Percentiles rank a stretch among this genome's conserved stretches.
Evolutionary conservation across 1,140 invertebrate genomes (phyloP).

Genomic region (Dendrolimus punctatus): DNA sequence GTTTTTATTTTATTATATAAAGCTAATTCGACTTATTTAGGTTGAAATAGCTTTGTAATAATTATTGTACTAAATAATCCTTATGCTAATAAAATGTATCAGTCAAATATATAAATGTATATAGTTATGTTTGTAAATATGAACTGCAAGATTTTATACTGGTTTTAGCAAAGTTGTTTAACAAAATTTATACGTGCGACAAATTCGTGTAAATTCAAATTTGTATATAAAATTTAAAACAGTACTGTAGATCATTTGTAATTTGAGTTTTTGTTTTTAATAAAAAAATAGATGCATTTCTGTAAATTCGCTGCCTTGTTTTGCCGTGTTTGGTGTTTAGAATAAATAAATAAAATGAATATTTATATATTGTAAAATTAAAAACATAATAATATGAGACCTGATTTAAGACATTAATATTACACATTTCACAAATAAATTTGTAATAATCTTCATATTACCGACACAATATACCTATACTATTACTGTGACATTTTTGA

Average conservation of each 20-base stretch:
- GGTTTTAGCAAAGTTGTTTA: too few relatives aligned
- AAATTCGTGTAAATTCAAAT: not conserved
- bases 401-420: conserved; percentile 25
- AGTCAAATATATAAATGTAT: too few relatives aligned
- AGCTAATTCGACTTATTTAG: too few relatives aligned
- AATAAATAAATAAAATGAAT: not conserved
- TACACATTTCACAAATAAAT: conserved; percentile 13
- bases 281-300: conserved; percentile 24
- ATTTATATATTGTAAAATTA: not conserved
- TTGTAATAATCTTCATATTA: too few relatives aligned
- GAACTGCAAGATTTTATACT: too few relatives aligned
- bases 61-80: too few relatives aligned
- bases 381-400: conserved; percentile 23
- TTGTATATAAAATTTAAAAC: conserved; percentile 1
- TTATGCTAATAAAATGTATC: too few relatives aligned
- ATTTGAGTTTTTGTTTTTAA: conserved; percentile 7
- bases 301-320: conserved; percentile 40
- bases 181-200: too few relatives aligned
- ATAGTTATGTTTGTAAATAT: too few relatives aligned
- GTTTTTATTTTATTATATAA: too few relatives aligned
- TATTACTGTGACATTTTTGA: conserved; percentile 8
- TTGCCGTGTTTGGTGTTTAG: conserved; percentile 58
- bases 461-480: conserved; percentile 9
- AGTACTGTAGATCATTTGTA: not conserved
- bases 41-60: too few relatives aligned